These are phyloP conservation scores for Anthoscopus minutus DNA, from an alignment of 2,113 vertebrate genomes.

Conservation along the genomic window DNA sequence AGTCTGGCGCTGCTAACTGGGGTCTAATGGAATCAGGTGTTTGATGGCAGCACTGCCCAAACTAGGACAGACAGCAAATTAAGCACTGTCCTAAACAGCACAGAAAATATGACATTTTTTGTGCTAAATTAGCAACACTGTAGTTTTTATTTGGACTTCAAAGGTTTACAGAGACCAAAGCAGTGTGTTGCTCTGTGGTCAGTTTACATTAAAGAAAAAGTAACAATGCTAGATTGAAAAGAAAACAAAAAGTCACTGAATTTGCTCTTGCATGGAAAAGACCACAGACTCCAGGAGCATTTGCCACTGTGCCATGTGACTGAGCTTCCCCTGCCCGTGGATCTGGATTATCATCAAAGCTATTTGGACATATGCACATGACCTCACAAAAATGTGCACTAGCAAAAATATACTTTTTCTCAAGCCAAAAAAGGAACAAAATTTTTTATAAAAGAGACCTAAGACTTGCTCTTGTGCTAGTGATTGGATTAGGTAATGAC, in stretches of 20 bases:
- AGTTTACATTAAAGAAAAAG: neutral
- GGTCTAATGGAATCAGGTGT: neutral
- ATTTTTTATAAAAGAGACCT: neutral
- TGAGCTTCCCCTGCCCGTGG: neutral
- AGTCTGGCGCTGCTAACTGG: neutral
- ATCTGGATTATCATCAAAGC: neutral
- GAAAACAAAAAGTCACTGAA: neutral
- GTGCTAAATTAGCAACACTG: neutral
- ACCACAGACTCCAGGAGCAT: neutral
- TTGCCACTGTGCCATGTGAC: neutral
- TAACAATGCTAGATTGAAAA: neutral
- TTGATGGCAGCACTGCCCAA: neutral
- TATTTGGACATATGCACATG: neutral
- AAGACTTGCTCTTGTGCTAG: neutral
- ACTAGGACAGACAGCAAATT: neutral
- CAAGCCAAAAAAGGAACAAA: neutral
- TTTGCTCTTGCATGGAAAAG: neutral
- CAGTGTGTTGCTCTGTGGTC: neutral
- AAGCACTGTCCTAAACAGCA: neutral
- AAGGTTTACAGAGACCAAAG: neutral
- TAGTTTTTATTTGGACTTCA: slow-evolving; percentile 14
- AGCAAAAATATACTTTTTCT: neutral
- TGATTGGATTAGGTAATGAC: slow-evolving; percentile 45
- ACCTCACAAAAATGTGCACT: neutral
- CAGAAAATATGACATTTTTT: neutral